A percentile compares a stretch with the other conserved stretches of the same genome.
Evolutionary conservation across 2,888 invertebrate species (phyloP).

Genomic region (Xestia sexstrigata): DNA sequence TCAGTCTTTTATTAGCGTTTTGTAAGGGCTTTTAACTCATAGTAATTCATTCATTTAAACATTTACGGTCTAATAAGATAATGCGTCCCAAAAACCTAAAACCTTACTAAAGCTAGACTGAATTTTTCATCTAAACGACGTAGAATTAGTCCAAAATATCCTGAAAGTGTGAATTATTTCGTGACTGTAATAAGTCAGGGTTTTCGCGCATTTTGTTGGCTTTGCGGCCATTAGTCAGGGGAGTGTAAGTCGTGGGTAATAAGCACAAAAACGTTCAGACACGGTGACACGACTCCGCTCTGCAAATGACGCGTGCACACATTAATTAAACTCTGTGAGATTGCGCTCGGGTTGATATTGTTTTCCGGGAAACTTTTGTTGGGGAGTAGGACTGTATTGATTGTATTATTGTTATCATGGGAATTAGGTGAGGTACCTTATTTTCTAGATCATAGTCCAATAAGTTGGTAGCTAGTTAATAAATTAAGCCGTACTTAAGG

Average conservation of each 20-base stretch:
- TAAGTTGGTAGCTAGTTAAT: background rate
- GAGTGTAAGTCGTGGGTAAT: constrained; percentile 61
- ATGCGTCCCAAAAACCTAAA: background rate
- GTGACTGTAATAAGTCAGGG: constrained; percentile 49
- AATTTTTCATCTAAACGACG: constrained; percentile 40
- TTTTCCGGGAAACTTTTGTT: constrained; percentile 33
- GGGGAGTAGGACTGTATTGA: constrained; percentile 5
- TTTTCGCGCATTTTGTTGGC: constrained; percentile 56
- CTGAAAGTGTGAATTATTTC: constrained; percentile 53
- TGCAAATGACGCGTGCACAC: constrained; percentile 58
- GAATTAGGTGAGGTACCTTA: background rate
- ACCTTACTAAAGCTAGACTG: constrained; percentile 13
- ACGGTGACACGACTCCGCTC: constrained; percentile 40
- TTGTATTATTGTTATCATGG: constrained; percentile 16
- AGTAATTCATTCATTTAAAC: background rate
- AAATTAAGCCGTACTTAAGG: background rate
- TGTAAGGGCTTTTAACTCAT: background rate
- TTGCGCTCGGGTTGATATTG: constrained; percentile 6
- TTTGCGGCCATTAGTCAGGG: constrained; percentile 60
- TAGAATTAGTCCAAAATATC: constrained; percentile 39
- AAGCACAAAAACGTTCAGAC: constrained; percentile 58
- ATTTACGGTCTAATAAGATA: constrained; percentile 17
- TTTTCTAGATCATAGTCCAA: background rate
- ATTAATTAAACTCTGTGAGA: constrained; percentile 56
- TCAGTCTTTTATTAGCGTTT: background rate